phyloP scores from a whole-genome alignment of 2,888 invertebrate species.

The Dioctria linearis region DNA sequence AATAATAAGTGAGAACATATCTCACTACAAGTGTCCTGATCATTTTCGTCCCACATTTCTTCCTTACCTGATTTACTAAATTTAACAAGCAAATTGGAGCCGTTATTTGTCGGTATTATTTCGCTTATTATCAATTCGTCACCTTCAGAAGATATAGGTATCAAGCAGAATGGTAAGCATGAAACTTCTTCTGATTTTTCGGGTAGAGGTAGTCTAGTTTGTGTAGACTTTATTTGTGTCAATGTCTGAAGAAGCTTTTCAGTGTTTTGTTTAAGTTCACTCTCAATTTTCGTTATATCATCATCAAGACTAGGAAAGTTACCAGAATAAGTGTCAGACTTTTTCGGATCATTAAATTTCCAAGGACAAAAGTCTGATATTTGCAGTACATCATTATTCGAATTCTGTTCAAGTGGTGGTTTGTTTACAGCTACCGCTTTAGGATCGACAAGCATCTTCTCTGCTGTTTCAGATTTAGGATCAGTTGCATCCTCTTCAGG shows the following conservation, averaged over 20 bases:
- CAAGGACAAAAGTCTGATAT: slow-evolving; percentile 33
- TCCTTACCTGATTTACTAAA: slow-evolving; percentile 68
- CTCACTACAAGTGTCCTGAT: not conserved
- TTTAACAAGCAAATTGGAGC: slow-evolving; percentile 77
- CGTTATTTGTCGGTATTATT: slow-evolving; percentile 80
- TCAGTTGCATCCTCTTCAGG: slow-evolving; percentile 1
- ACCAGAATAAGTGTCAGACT: slow-evolving; percentile 20
- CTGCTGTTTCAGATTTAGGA: slow-evolving; percentile 25
- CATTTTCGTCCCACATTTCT: slow-evolving; percentile 28
- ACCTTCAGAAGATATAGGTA: slow-evolving; percentile 73
- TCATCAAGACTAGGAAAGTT: slow-evolving; percentile 41
- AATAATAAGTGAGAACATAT: slow-evolving; percentile 55
- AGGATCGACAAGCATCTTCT: slow-evolving; percentile 27
- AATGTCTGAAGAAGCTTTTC: slow-evolving; percentile 50
- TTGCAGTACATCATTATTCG: slow-evolving; percentile 36
- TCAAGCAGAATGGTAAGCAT: slow-evolving; percentile 75
- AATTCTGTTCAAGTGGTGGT: slow-evolving; percentile 41
- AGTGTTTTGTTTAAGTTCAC: slow-evolving; percentile 47
- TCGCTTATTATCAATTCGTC: slow-evolving; percentile 73
- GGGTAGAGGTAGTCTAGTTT: slow-evolving; percentile 1
- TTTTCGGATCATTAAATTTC: slow-evolving; percentile 38
- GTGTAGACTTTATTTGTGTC: slow-evolving; percentile 37
- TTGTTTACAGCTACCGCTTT: slow-evolving; percentile 24
- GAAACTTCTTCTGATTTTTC: slow-evolving; percentile 65
- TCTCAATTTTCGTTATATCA: slow-evolving; percentile 46